phyloP scores from a whole-genome alignment of 2,888 invertebrate species.

The Lithophane ornitopus region DNA sequence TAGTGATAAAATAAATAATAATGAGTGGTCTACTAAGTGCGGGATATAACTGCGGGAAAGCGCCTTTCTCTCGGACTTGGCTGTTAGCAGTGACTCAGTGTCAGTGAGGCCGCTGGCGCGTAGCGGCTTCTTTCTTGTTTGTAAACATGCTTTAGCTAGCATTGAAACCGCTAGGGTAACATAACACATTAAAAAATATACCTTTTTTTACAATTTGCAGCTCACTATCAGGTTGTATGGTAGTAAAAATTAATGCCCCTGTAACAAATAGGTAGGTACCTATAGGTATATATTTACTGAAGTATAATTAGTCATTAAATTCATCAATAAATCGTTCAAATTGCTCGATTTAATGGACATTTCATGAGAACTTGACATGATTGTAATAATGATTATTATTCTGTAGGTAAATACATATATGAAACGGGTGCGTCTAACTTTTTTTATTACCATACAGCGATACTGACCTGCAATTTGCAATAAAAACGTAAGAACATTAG shows the following conservation, averaged over 20 bases:
- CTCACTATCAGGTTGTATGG: not conserved
- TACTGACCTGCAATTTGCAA: not conserved
- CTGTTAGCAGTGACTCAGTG: conserved; percentile 64
- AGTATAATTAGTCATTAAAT: not conserved
- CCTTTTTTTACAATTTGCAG: not conserved
- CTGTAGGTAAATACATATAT: not conserved
- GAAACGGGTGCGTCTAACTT: not conserved
- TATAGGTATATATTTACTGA: not conserved
- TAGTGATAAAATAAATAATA: conserved; percentile 67
- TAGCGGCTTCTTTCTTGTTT: conserved; percentile 76
- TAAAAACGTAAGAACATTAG: not conserved
- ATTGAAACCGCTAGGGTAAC: conserved; percentile 8
- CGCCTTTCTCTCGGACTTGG: conserved; percentile 86
- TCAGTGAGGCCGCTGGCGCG: conserved; percentile 74
- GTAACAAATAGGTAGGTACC: not conserved
- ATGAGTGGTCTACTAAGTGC: conserved; percentile 73
- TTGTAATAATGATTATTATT: not conserved
- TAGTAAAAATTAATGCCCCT: not conserved
- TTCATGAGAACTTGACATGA: not conserved
- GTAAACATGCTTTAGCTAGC: conserved; percentile 76
- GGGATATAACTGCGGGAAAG: conserved; percentile 83
- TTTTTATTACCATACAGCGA: not conserved
- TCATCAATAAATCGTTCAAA: not conserved
- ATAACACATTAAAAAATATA: not conserved
- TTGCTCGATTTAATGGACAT: not conserved